Evolutionary conservation across 2,797 vertebrate genomes (phyloP).

Genomic region (Spheniscus humboldti): DNA sequence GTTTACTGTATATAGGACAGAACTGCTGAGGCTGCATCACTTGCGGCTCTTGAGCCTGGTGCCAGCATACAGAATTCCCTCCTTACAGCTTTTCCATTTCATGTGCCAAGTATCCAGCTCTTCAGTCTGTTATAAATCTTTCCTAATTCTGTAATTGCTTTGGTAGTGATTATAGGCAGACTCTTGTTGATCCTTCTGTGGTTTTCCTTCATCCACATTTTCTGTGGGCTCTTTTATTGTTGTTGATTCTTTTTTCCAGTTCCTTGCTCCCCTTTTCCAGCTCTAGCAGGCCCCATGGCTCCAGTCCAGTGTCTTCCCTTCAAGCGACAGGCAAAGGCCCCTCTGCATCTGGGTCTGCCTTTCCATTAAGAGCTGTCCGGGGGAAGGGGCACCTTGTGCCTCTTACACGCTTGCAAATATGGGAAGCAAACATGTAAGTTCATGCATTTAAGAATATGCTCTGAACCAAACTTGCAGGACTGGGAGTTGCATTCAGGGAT

Average conservation of each 20-base stretch:
- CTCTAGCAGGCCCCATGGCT: conserved; percentile 25
- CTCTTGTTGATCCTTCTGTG: conserved; percentile 44
- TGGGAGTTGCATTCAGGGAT: neutral
- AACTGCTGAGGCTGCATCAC: conserved; percentile 65
- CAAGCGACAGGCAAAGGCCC: neutral
- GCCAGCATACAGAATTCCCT: conserved; percentile 62
- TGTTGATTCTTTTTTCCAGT: neutral
- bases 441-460: neutral
- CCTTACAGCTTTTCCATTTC: conserved; percentile 58
- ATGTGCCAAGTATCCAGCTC: conserved; percentile 39
- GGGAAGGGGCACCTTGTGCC: neutral
- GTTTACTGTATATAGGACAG: conserved; percentile 13
- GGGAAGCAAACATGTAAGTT: neutral
- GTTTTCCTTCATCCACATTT: conserved; percentile 43
- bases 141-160: conserved; percentile 62
- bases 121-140: conserved; percentile 60
- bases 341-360: neutral
- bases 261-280: conserved; percentile 26
- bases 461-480: neutral
- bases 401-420: neutral
- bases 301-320: neutral
- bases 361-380: neutral
- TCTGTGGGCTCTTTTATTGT: conserved; percentile 39
- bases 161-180: conserved; percentile 56
- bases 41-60: neutral